Evolutionary conservation across 2,797 vertebrate species (phyloP).

Genomic region (Sphenodon punctatus): DNA sequence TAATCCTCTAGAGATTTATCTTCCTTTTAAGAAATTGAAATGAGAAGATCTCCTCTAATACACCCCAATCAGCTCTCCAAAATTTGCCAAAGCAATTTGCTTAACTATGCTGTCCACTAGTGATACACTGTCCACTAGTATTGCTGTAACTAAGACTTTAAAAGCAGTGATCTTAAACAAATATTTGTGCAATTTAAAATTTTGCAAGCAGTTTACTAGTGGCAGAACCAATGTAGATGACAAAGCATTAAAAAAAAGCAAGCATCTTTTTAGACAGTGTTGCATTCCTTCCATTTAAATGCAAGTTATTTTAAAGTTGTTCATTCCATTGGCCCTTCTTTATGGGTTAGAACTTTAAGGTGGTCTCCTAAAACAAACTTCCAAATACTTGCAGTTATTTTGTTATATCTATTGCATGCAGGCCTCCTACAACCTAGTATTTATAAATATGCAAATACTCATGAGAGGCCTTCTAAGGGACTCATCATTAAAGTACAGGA

Average conservation of each 20-base stretch:
- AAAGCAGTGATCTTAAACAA: background rate
- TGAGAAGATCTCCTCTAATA: background rate
- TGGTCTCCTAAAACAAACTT: background rate
- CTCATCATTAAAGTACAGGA: background rate
- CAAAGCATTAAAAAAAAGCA: too few relatives aligned
- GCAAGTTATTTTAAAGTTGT: background rate
- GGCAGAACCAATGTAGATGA: too few relatives aligned
- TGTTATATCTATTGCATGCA: rapidly evolving
- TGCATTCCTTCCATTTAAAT: background rate
- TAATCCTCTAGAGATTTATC: background rate
- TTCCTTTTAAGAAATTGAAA: rapidly evolving
- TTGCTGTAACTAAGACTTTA: background rate
- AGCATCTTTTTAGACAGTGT: too few relatives aligned
- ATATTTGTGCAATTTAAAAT: background rate
- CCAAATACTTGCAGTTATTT: rapidly evolving
- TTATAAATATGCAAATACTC: background rate
- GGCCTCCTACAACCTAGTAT: rapidly evolving
- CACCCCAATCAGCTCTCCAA: background rate
- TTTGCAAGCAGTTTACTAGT: background rate
- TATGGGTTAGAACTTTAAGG: background rate
- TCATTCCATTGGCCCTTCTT: background rate
- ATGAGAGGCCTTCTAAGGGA: background rate
- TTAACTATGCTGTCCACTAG: too few relatives aligned
- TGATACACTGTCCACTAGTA: too few relatives aligned
- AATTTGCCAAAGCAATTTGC: background rate